These are phyloP conservation scores for Puntigrus tetrazona DNA, from an alignment of 2,113 vertebrate genomes.

Conservation along the genomic window DNA sequence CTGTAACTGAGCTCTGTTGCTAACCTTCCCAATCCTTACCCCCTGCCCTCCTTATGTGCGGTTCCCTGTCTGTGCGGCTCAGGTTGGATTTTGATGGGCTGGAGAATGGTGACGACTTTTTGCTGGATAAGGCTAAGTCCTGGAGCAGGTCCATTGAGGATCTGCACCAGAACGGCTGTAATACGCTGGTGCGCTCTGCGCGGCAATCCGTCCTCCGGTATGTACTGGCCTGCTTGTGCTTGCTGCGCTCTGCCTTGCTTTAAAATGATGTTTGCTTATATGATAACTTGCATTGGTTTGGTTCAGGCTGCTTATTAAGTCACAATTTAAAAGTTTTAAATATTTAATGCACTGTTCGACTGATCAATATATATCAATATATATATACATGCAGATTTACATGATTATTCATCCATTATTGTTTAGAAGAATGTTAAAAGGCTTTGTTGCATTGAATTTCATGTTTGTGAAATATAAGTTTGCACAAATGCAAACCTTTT, in stretches of 20 bases:
- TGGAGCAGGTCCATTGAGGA: slow-evolving; percentile 99
- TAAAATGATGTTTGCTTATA: neutral
- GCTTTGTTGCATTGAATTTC: no score
- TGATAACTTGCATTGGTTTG: slow-evolving; percentile 3
- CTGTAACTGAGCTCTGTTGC: slow-evolving; percentile 65
- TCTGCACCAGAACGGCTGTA: slow-evolving; percentile 88
- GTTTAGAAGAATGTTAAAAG: no score
- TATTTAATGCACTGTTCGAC: neutral
- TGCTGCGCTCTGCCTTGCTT: slow-evolving; percentile 24
- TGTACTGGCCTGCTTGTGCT: slow-evolving; percentile 68
- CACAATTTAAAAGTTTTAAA: neutral
- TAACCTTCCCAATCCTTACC: slow-evolving; percentile 62
- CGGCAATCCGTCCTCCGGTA: slow-evolving; percentile 95
- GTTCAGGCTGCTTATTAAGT: neutral
- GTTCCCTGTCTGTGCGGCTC: slow-evolving; percentile 57
- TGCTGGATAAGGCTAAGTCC: slow-evolving; percentile 87
- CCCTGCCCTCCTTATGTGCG: slow-evolving; percentile 44
- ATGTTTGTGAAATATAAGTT: no score
- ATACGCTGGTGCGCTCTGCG: slow-evolving; percentile 91
- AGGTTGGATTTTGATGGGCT: slow-evolving; percentile 97
- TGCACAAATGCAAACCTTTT: no score
- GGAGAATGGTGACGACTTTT: slow-evolving; percentile 88
- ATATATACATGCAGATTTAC: neutral
- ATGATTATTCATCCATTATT: no score
- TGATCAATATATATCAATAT: neutral